These are phyloP conservation scores for Babylonia areolata DNA, from an alignment of 1,140 invertebrate species.

Conservation along the genomic window DNA sequence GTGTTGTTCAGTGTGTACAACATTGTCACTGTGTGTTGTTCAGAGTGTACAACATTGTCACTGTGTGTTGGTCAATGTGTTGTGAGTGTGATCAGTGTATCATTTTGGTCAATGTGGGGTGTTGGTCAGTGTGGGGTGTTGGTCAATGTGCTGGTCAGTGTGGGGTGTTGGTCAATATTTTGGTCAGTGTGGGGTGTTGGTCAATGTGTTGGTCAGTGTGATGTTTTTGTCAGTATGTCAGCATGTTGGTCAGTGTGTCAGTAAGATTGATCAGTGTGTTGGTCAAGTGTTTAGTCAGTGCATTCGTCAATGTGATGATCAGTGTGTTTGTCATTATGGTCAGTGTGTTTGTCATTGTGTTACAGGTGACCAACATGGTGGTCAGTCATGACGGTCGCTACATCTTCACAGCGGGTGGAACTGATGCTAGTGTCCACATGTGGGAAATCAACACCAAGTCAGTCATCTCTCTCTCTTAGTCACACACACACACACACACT, in stretches of 20 bases:
- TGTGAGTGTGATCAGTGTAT: neutral
- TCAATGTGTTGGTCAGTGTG: neutral
- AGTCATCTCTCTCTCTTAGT: neutral
- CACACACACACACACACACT: no score
- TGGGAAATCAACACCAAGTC: constrained; percentile 81
- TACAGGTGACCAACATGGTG: constrained; percentile 69
- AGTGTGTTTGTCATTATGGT: neutral
- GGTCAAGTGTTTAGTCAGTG: neutral
- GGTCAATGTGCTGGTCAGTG: no score
- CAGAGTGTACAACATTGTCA: no score
- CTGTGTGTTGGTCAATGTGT: neutral
- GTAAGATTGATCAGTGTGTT: neutral
- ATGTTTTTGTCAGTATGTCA: neutral
- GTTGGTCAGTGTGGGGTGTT: no score
- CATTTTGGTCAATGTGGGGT: neutral
- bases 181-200: no score
- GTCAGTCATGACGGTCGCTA: constrained; percentile 76
- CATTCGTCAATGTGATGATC: neutral
- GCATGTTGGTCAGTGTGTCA: neutral
- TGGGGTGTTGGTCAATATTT: no score
- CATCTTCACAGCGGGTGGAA: constrained; percentile 80
- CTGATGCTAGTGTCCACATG: constrained; percentile 79
- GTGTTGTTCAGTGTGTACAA: no score
- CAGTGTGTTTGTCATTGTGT: neutral
- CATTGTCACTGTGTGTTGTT: no score